Base-by-base conservation (phyloP, 2,888 invertebrate genomes). In the Leptogaster cylindrica region DNA sequence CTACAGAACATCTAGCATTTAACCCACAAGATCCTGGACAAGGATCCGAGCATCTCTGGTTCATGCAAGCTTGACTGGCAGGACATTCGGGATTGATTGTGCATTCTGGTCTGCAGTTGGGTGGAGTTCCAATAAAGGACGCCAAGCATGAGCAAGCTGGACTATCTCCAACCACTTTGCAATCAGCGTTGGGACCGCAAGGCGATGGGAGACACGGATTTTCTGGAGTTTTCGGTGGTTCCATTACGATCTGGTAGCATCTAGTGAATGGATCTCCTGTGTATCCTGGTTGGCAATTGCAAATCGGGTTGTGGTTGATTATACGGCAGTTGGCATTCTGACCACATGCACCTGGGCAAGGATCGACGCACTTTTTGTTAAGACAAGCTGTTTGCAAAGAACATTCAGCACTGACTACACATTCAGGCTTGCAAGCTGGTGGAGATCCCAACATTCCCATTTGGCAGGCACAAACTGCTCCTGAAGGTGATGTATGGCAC, bases 221-320 rank as follows among this genome's bases (percentile, higher is more conserved):
- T 50, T 77, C 75, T 31, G 83, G 83, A 71, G 75, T 72, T 63
- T 77, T 36, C 18, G 72, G 72, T 46, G 73, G 72, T 10, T 72
- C 70, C 72, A 83, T 83, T 50, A 83, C 75, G 27, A 74, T 74
- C 31, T 77, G 75, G 74, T 84, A 84, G 76, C 90, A 90, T 77
- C 87, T 85, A 2, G 86, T 84, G 71, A 89, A 89, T 58, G 89
- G 90, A 84, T 91, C 90, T 5, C 91, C 91, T 28, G 89, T 89
- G 73, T 85, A 87, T 68, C 87, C 85, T 39, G 84, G 81, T 70
- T 87, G 85, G 76, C 92, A 92, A 41, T 88, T 88, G 76, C 92
- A 92, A 70, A 90, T 89, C 3, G 92, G 92, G 76, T 89, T 90
- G 76, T 93, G 93, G 74, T 89, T 89, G 71, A 90, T 87, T n/a